These are phyloP conservation scores for Temnothorax nylanderi DNA, from an alignment of 1,140 invertebrate species.

Conservation along the genomic window DNA sequence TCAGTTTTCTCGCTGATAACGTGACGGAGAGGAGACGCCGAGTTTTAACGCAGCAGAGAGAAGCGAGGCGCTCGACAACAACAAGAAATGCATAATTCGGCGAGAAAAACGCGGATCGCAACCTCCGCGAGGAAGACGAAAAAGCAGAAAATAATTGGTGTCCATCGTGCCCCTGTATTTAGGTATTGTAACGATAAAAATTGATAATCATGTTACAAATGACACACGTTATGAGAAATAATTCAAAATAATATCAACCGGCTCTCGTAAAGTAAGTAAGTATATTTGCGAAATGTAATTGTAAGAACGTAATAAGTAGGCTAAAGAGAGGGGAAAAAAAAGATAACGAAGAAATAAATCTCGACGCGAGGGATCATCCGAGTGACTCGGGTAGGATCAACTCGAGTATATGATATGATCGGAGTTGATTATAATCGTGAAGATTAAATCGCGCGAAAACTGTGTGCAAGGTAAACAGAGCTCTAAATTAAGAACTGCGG, in stretches of 20 bases:
- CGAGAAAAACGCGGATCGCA: constrained; percentile 34
- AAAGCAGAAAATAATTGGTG: constrained; percentile 61
- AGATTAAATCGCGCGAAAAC: constrained; percentile 51
- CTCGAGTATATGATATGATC: constrained; percentile 41
- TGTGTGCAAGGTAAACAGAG: constrained; percentile 48
- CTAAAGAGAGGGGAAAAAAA: constrained; percentile 63
- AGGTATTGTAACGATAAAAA: constrained; percentile 83
- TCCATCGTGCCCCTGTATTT: constrained; percentile 82
- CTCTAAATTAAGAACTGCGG: constrained; percentile 51
- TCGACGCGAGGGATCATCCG: constrained; percentile 29
- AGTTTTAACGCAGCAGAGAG: constrained; percentile 66
- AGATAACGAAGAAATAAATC: constrained; percentile 55
- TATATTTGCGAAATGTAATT: constrained; percentile 81
- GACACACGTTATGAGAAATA: constrained; percentile 80
- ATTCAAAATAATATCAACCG: constrained; percentile 74
- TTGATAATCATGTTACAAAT: constrained; percentile 83
- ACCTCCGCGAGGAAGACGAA: constrained; percentile 37
- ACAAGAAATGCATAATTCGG: constrained; percentile 26
- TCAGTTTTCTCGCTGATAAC: constrained; percentile 45
- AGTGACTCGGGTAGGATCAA: constrained; percentile 23
- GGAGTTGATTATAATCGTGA: constrained; percentile 46
- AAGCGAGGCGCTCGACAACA: constrained; percentile 56
- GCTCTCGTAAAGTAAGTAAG: constrained; percentile 81
- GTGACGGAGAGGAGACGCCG: constrained; percentile 41
- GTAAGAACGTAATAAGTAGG: constrained; percentile 83